A percentile compares a stretch with the other conserved stretches of the same genome.
Evolutionary conservation across 2,113 vertebrate genomes (phyloP).

Genomic region (Colius striatus): DNA sequence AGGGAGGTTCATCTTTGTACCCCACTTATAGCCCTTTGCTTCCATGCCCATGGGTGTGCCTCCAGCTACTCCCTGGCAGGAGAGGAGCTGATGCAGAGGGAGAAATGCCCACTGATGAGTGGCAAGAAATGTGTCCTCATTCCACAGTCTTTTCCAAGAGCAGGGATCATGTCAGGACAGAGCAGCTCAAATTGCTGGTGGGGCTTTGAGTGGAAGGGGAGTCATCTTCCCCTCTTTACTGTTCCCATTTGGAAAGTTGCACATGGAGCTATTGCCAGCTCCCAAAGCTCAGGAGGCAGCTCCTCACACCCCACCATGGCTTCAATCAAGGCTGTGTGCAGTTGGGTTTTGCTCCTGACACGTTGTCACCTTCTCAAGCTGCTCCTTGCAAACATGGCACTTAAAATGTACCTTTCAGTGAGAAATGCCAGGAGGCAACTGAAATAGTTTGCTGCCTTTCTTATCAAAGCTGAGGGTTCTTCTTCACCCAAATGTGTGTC

Average conservation of each 20-base stretch:
- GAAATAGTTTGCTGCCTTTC: neutral
- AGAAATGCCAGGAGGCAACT: neutral
- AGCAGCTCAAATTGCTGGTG: neutral
- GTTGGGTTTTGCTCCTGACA: neutral
- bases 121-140: rapidly evolving
- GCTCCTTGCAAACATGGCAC: neutral
- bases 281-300: neutral
- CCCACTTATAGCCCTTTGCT: neutral
- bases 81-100: rapidly evolving
- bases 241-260: neutral
- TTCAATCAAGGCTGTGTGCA: neutral
- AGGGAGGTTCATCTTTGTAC: neutral
- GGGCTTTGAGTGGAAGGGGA: neutral
- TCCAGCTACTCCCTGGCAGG: neutral
- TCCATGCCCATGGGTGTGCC: neutral
- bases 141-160: neutral
- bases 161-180: rapidly evolving
- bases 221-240: rapidly evolving
- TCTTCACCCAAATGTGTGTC: neutral
- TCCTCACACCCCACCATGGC: neutral
- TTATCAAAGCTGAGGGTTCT: neutral
- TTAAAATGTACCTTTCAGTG: neutral
- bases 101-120: neutral
- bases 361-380: neutral
- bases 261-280: neutral